Conservation (phyloP, 2,797 vertebrate species). For the Dallia pectoralis region DNA sequence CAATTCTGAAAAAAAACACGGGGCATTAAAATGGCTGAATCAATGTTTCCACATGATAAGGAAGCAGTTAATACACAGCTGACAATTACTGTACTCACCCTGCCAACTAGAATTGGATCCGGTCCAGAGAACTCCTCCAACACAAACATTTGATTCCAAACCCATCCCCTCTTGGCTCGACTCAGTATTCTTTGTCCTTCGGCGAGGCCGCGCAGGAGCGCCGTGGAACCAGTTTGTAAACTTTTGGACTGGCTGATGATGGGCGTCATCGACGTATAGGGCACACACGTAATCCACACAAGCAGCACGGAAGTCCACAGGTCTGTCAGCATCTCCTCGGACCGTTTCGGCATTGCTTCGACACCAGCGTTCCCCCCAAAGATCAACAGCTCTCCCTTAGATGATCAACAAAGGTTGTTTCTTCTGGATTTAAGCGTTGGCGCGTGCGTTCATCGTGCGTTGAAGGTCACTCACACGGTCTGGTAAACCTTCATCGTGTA, state of each 20-base stretch:
- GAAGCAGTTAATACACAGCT: conserved; percentile 77
- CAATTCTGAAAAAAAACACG: conserved; percentile 27
- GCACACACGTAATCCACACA: conserved; percentile 93
- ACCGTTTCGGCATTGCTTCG: conserved; percentile 80
- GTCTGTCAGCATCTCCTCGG: conserved; percentile 85
- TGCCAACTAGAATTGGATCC: conserved; percentile 98
- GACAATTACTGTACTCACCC: conserved; percentile 88
- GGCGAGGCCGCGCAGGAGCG: conserved; percentile 75
- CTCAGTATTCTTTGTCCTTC: conserved; percentile 92
- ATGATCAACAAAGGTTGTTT: conserved; percentile 82
- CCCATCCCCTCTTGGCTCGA: conserved; percentile 98
- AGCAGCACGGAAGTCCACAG: conserved; percentile 91
- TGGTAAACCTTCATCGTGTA: conserved; percentile 76
- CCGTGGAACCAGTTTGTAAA: conserved; percentile 77
- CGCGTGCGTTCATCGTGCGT: conserved; percentile 84
- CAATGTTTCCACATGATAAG: conserved; percentile 79
- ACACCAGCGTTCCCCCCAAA: conserved; percentile 18
- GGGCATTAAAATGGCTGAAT: conserved; percentile 72
- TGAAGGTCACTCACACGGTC: conserved; percentile 81
- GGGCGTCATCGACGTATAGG: conserved; percentile 81
- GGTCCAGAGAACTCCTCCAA: conserved; percentile 99
- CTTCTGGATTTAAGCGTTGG: conserved; percentile 79
- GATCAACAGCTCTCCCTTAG: conserved; percentile 75
- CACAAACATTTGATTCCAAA: conserved; percentile 99
- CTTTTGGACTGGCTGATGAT: conserved; percentile 80